Percentiles rank a stretch among this genome's conserved stretches.
These are phyloP conservation scores for Aythya baeri DNA, from an alignment of 2,113 vertebrate genomes.

Conservation along the genomic window DNA sequence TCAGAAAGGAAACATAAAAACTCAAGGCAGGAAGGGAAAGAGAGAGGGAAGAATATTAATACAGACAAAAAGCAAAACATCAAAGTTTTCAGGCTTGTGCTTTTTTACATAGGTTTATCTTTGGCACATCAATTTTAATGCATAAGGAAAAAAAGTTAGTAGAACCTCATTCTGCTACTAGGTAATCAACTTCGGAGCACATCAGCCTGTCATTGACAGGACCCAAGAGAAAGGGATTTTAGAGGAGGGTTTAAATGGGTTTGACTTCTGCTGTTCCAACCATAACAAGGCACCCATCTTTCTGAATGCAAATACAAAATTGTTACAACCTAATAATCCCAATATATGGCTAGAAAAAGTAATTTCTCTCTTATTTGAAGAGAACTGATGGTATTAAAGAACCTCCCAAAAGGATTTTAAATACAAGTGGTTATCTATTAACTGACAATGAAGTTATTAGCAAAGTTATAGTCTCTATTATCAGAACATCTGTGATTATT, in stretches of 20 bases:
- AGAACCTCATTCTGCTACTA: background rate
- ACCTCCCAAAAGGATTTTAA: conserved; percentile 24
- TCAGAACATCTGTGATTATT: background rate
- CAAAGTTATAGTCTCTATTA: background rate
- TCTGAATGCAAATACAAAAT: background rate
- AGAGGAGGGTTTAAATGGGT: background rate
- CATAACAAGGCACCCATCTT: background rate
- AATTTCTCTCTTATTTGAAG: conserved; percentile 12
- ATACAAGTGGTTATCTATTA: background rate
- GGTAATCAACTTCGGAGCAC: background rate
- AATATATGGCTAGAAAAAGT: background rate
- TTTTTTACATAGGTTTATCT: background rate
- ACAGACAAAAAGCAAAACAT: background rate
- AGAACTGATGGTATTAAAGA: conserved; percentile 14
- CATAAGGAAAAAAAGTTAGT: background rate
- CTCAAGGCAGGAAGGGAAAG: background rate
- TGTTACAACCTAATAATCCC: background rate
- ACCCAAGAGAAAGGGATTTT: background rate
- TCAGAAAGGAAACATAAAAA: background rate
- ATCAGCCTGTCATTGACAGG: background rate
- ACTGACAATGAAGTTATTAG: background rate
- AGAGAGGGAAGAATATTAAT: background rate
- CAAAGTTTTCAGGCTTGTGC: background rate
- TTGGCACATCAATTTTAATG: background rate
- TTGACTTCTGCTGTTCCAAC: background rate